phyloP scores from a whole-genome alignment of 2,113 vertebrate species.

The Triplophysa dalaica region DNA sequence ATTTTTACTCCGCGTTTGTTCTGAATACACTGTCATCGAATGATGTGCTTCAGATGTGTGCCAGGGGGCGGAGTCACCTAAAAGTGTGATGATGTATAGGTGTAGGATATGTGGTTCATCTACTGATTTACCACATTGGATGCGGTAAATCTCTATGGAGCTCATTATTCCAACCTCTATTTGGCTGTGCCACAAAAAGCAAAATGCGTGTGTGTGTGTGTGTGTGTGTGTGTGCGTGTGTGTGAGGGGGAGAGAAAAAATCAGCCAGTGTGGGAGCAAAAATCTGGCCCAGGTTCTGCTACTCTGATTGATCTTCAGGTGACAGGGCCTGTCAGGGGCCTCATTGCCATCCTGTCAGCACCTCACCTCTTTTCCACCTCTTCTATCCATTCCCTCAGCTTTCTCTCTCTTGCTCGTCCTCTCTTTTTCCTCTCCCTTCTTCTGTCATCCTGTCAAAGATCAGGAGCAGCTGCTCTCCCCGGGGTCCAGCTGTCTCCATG shows the following conservation, averaged over 20 bases:
- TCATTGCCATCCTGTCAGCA: constrained; percentile 65
- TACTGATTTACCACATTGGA: constrained; percentile 21
- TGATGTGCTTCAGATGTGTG: constrained; percentile 1
- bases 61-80: neutral
- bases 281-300: constrained; percentile 57
- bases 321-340: constrained; percentile 67
- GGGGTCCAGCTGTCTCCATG: constrained; percentile 35
- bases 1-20: neutral
- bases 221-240: neutral
- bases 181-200: constrained; percentile 54
- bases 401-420: constrained; percentile 49
- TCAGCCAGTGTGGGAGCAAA: constrained; percentile 50
- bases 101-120: constrained; percentile 10
- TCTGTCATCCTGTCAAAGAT: constrained; percentile 53
- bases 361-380: constrained; percentile 51
- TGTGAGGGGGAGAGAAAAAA: neutral
- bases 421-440: constrained; percentile 55
- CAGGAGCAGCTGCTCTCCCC: constrained; percentile 38
- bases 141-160: constrained; percentile 56
- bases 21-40: too few species aligned
- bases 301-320: constrained; percentile 70
- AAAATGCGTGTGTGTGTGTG: constrained; percentile 27
- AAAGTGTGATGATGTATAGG: neutral
- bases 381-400: constrained; percentile 50
- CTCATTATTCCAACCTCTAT: constrained; percentile 64